phyloP scores from a whole-genome alignment of 2,113 vertebrate species.

The Microtus oregoni region DNA sequence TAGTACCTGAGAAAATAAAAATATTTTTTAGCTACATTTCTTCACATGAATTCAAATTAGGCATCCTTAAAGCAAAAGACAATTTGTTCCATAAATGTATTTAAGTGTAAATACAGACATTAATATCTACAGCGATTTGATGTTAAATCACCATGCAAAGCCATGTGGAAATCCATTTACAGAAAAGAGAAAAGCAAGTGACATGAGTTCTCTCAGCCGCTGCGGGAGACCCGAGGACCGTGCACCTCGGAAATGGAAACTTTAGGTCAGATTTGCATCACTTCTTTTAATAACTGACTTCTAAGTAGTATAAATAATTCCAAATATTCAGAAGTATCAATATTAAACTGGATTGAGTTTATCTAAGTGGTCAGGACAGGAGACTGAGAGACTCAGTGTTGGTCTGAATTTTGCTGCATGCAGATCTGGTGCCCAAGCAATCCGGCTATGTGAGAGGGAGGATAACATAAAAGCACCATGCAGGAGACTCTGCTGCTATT shows the following conservation, averaged over 20 bases:
- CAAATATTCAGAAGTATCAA: conserved; percentile 38
- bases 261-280: conserved; percentile 54
- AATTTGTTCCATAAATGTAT: conserved; percentile 64
- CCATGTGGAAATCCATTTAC: conserved; percentile 79
- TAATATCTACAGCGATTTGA: conserved; percentile 76
- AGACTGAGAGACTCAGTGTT: conserved; percentile 85
- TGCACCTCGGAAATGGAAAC: conserved; percentile 53
- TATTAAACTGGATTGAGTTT: conserved; percentile 39
- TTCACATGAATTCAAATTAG: conserved; percentile 68
- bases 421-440: conserved; percentile 82
- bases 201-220: conserved; percentile 86
- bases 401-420: conserved; percentile 79
- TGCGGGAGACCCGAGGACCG: conserved; percentile 49
- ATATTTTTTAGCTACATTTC: conserved; percentile 64
- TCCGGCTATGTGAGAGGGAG: conserved; percentile 71
- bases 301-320: conserved; percentile 61
- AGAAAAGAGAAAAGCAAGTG: conserved; percentile 72
- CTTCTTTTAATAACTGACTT: conserved; percentile 55
- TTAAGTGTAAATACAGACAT: not conserved
- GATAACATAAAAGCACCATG: conserved; percentile 84
- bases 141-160: conserved; percentile 86
- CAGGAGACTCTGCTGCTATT: conserved; percentile 78
- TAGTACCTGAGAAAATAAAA: conserved; percentile 66
- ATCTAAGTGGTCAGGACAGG: conserved; percentile 72
- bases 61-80: conserved; percentile 80